Evolutionary conservation across 2,888 invertebrate species (phyloP), one percentile per base, ranked within the genome.

Genomic region (Stenurella melanura): DNA sequence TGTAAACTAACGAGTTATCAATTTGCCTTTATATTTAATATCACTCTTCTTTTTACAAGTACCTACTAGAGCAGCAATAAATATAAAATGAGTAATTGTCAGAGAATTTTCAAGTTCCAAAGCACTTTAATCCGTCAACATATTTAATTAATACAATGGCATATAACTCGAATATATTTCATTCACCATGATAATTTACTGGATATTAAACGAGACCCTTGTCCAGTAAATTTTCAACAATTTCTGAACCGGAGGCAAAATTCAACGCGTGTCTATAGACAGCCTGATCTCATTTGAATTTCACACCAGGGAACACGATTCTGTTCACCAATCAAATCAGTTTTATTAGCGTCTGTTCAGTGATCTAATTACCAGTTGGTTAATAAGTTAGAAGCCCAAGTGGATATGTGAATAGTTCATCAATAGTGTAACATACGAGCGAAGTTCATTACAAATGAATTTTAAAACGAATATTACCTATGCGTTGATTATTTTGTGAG

Each of bases 261-360:
- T 75, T 73, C 77, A 77, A 70, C 72, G 69, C 76, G 60, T 76
- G 76, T 72, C 61, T 38, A 38, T 73, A 56, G 70, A 17, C 69
- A n/a, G 63, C 72, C 38, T 67, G 57, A 75, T 82, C 79, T 81
- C 78, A 84, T 83, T 83, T 82, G 78, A 82, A 82, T 80, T 80
- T 83, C 75, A 77, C 81, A 78, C 81, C 69, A 42, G 76, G 78
- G 80, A 81, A 74, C 78, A 67, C 74, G 69, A 74, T 80, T 68
- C 78, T 74, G 78, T 78, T 81, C 80, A 80, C 79, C 82, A 84
- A 84, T 83, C 81, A 83, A 79, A 80, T 78, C 76, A 71, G 79
- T 73, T 81, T 82, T 83, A 82, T 83, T 78, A 77, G 78, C 80
- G 75, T 80, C 76, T 72, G 80, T 74, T 78, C 74, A 77, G 75